phyloP scores from a whole-genome alignment of 1,140 invertebrate species.

The Bicyclus anynana region DNA sequence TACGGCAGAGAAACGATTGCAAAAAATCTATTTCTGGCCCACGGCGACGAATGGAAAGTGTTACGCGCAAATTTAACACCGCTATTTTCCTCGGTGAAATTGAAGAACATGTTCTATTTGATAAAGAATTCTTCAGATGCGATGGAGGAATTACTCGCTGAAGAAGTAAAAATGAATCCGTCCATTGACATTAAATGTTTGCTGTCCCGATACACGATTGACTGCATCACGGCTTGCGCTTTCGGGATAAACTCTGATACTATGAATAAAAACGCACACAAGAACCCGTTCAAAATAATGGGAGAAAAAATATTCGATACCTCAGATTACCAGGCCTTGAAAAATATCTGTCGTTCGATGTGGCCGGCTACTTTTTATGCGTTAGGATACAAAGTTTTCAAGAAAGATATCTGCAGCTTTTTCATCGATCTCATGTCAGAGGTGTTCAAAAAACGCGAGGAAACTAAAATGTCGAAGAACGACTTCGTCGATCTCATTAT shows the following conservation, averaged over 20 bases:
- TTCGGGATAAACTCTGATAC: slow-evolving; percentile 32
- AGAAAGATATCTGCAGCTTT: slow-evolving; percentile 21
- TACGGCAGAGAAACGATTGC: neutral
- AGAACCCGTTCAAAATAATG: slow-evolving; percentile 23
- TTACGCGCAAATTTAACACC: slow-evolving; percentile 77
- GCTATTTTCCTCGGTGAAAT: slow-evolving; percentile 78
- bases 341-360: slow-evolving; percentile 21
- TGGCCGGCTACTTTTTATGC: slow-evolving; percentile 35
- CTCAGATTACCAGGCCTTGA: slow-evolving; percentile 18
- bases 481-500: slow-evolving; percentile 36
- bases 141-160: neutral
- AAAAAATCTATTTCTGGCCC: slow-evolving; percentile 38
- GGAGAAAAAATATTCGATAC: slow-evolving; percentile 28
- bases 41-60: slow-evolving; percentile 23
- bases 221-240: slow-evolving; percentile 29
- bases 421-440: slow-evolving; percentile 23
- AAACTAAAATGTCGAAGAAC: slow-evolving; percentile 20
- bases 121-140: neutral
- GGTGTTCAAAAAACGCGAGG: slow-evolving; percentile 22
- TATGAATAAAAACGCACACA: slow-evolving; percentile 16
- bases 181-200: slow-evolving; percentile 17
- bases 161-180: neutral
- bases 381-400: slow-evolving; percentile 25
- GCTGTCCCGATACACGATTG: slow-evolving; percentile 28
- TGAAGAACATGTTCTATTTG: slow-evolving; percentile 75